Evolutionary conservation across 2,888 invertebrate species (phyloP).

Genomic region (Ectemnius lituratus): DNA sequence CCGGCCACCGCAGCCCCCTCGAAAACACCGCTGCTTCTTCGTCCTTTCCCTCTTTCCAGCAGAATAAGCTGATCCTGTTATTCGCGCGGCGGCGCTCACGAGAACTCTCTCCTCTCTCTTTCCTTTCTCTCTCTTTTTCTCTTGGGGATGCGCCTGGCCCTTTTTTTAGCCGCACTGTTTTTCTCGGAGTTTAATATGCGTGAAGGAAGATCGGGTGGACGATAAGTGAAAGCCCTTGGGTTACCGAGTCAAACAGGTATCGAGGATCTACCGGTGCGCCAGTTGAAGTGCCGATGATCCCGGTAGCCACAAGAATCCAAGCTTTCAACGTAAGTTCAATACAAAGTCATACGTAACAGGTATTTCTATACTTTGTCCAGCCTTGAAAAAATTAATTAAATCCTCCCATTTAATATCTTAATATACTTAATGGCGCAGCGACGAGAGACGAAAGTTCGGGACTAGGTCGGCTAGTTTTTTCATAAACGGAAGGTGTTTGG

Average conservation of each 20-base stretch:
- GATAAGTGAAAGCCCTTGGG: slow-evolving; percentile 71
- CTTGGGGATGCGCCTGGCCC: slow-evolving; percentile 47
- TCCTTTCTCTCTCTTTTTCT: slow-evolving; percentile 23
- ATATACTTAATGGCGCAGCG: too few relatives aligned
- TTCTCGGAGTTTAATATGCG: slow-evolving; percentile 71
- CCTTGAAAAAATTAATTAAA: too few relatives aligned
- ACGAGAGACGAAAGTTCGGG: too few relatives aligned
- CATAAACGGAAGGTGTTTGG: slow-evolving; percentile 47
- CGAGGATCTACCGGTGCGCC: slow-evolving; percentile 45
- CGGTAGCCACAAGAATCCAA: slow-evolving; percentile 49
- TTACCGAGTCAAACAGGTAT: slow-evolving; percentile 64
- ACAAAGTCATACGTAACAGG: too few relatives aligned
- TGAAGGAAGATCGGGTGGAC: slow-evolving; percentile 72
- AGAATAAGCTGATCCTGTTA: slow-evolving; percentile 76
- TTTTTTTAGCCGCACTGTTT: slow-evolving; percentile 65
- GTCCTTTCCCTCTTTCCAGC: slow-evolving; percentile 61
- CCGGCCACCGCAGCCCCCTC: slow-evolving; percentile 32
- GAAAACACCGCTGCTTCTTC: slow-evolving; percentile 39
- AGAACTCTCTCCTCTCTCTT: slow-evolving; percentile 17
- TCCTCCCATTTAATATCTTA: too few relatives aligned
- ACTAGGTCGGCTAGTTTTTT: slow-evolving; percentile 28
- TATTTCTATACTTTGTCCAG: too few relatives aligned
- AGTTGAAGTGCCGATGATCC: slow-evolving; percentile 49
- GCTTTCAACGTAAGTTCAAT: too few relatives aligned
- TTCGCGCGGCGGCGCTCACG: slow-evolving; percentile 69